Evolutionary conservation across 2,797 vertebrate genomes (phyloP), one percentile per base, ranked within the genome.

Genomic region (Periophthalmus magnuspinnatus): DNA sequence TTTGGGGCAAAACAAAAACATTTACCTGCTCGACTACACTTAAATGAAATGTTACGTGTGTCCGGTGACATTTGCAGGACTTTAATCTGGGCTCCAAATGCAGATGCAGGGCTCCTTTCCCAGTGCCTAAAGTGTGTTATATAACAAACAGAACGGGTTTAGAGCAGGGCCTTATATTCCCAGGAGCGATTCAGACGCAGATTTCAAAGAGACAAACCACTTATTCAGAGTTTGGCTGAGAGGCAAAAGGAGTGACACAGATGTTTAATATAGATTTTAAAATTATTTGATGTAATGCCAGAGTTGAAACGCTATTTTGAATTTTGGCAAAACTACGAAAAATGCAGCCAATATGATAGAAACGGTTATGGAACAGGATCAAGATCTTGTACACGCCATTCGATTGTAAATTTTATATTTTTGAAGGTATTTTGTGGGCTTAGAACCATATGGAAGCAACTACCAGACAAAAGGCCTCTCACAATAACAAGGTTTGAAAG

Each of bases 131-230:
- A 58, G 63, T 38, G 54, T 52, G 21, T 83, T 73, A 72, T 71
- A 38, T 50, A 75, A 81, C 16, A 22, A 61, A 69, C 82, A 67
- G 62, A 77, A 57, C 64, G 65, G 47, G 45, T 62, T 59, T 22
- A 58, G 67, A 61, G 54, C 47, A 17, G 75, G 38, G 59, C 33
- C 6, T 70, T 3, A 3, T 61, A 45, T 71, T 3, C 76, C 63
- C 69, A 75, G 58, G 58, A 84, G 56, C 74, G 71, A 74, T 60
- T 83, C 69, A 75, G 68, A 67, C 11, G 0, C 19, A 61, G 19
- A 22, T 65, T 81, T 83, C 81, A 67, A 80, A 82, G 82, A 72
- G 65, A 38, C 55, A 32, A 47, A 36, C 65, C 16, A 45, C 65
- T 22, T 60, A 63, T 72, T 78, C 38, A 67, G 54, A 10, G n/a